These are phyloP conservation scores for Rhinogobius similis DNA, from an alignment of 2,113 vertebrate species.

Conservation along the genomic window DNA sequence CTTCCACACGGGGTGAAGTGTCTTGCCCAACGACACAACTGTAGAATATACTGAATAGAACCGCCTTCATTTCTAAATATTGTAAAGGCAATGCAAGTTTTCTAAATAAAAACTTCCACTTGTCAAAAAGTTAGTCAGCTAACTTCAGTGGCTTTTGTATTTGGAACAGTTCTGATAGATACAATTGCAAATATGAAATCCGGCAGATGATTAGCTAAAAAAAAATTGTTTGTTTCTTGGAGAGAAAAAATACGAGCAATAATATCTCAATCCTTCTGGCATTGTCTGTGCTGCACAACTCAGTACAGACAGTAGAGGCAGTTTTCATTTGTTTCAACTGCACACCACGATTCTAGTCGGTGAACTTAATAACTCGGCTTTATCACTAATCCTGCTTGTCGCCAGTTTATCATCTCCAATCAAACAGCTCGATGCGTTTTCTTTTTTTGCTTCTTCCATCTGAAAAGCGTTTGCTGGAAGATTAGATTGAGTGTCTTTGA, in stretches of 20 bases:
- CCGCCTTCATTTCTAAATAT: too few species aligned
- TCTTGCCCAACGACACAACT: too few species aligned
- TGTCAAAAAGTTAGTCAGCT: too few species aligned
- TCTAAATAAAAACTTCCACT: too few species aligned
- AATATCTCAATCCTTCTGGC: background rate
- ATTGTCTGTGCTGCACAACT: background rate
- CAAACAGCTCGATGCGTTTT: background rate
- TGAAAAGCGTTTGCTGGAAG: conserved; percentile 3
- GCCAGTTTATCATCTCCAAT: background rate
- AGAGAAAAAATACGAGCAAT: background rate
- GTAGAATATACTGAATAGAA: too few species aligned
- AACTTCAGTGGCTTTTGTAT: too few species aligned
- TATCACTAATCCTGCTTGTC: background rate
- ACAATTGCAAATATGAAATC: background rate
- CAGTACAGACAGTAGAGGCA: background rate
- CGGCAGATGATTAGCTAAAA: too few species aligned
- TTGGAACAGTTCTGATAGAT: too few species aligned
- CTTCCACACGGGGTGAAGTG: too few species aligned
- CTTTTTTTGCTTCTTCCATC: background rate
- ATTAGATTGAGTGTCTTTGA: conserved; percentile 9
- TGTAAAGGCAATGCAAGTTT: too few species aligned
- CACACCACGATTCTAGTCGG: background rate
- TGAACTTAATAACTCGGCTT: background rate
- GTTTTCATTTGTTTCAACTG: background rate
- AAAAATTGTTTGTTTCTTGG: too few species aligned